Conservation (phyloP, 2,888 invertebrate genomes). For the Tetragonisca angustula region DNA sequence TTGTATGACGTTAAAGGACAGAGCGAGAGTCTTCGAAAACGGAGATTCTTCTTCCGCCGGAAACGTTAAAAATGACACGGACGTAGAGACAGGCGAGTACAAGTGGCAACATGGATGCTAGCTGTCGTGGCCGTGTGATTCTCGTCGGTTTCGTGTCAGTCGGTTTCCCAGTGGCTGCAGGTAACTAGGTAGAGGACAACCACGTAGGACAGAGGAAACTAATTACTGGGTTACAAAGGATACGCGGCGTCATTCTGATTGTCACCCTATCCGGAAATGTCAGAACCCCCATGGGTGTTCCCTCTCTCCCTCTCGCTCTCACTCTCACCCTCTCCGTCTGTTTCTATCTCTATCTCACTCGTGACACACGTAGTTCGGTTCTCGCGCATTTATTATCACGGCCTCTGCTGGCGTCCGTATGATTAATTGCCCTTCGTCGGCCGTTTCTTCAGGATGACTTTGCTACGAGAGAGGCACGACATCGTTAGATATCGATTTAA, state of each 20-base stretch:
- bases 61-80: conserved; percentile 1
- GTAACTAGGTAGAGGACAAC: conserved; percentile 60
- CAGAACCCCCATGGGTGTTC: conserved; percentile 30
- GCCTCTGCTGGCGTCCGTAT: conserved; percentile 52
- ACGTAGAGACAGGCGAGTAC: background rate
- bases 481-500: conserved; percentile 64
- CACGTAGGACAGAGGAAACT: conserved; percentile 65
- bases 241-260: conserved; percentile 73
- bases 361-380: conserved; percentile 39
- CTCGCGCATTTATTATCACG: conserved; percentile 66
- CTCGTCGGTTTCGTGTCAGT: conserved; percentile 34
- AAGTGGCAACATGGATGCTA: conserved; percentile 13
- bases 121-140: conserved; percentile 20
- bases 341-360: background rate
- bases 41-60: background rate
- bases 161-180: conserved; percentile 30
- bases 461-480: conserved; percentile 55
- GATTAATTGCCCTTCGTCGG: conserved; percentile 65
- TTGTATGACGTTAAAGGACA: background rate
- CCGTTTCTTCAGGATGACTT: conserved; percentile 64
- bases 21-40: background rate
- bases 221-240: conserved; percentile 74
- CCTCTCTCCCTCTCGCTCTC: background rate
- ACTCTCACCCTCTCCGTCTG: too few species aligned
- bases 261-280: conserved; percentile 71